phyloP scores from a whole-genome alignment of 2,113 vertebrate genomes.

The Panthera uncia region DNA sequence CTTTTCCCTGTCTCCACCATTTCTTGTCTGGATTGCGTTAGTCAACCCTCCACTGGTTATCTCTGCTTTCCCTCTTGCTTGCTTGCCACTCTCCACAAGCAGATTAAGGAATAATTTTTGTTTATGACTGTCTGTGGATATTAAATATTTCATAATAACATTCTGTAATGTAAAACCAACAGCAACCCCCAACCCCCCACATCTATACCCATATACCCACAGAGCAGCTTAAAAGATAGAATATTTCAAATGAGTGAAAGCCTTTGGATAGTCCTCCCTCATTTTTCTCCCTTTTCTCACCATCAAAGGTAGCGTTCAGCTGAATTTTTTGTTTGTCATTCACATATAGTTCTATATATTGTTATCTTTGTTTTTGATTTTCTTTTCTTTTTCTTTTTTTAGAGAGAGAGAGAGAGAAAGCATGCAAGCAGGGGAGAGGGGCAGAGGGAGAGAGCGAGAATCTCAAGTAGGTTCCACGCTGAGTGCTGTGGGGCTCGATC shows the following conservation, averaged over 20 bases:
- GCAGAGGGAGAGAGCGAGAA: no score
- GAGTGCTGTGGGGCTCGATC: no score
- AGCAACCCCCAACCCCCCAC: not conserved
- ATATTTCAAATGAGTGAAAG: not conserved
- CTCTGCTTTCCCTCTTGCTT: not conserved
- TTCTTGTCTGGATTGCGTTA: not conserved
- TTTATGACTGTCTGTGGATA: not conserved
- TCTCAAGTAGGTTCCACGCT: no score
- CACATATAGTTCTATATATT: not conserved
- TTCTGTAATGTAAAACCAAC: not conserved
- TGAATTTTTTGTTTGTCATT: not conserved
- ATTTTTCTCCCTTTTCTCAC: not conserved
- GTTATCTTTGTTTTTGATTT: not conserved
- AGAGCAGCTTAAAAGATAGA: not conserved
- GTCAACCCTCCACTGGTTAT: not conserved
- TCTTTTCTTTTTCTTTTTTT: not conserved
- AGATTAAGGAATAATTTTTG: not conserved
- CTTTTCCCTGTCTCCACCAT: not conserved
- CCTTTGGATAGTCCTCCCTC: not conserved
- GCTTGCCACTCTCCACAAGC: not conserved
- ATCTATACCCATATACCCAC: not conserved
- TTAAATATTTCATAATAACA: not conserved
- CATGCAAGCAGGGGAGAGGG: no score
- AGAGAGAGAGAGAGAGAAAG: no score
- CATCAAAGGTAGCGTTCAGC: not conserved